Percentiles rank a stretch among this genome's conserved stretches.
phyloP scores from a whole-genome alignment of 2,113 vertebrate genomes.

The Sclerurus mexicanus region DNA sequence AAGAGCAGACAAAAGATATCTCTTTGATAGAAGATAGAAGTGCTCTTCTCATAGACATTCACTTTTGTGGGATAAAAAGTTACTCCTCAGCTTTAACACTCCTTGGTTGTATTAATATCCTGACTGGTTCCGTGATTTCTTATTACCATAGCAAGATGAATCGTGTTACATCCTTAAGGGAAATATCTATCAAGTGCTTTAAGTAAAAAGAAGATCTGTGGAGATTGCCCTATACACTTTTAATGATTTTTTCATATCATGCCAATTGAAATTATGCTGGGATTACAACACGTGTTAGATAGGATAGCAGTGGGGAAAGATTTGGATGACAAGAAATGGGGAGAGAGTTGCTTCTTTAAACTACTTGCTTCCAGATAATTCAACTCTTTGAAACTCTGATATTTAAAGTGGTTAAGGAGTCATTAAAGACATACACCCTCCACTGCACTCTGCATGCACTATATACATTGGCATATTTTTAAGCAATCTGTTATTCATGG shows the following conservation, averaged over 20 bases:
- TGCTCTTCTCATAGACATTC: not conserved
- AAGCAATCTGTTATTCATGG: not conserved
- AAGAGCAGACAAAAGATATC: not conserved
- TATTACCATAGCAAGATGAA: not conserved
- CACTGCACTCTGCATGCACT: not conserved
- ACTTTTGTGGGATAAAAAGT: not conserved
- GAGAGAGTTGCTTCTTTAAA: not conserved
- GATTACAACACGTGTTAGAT: not conserved
- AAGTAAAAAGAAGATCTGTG: not conserved
- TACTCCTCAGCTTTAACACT: not conserved
- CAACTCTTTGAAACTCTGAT: not conserved
- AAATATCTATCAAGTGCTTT: not conserved
- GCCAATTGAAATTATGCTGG: not conserved
- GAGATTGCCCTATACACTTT: not conserved
- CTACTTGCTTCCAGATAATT: not conserved
- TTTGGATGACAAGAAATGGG: not conserved
- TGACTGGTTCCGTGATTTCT: not conserved
- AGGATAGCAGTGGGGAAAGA: not conserved
- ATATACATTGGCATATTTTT: not conserved
- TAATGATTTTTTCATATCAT: not conserved
- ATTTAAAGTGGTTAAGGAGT: not conserved
- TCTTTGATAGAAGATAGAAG: no score
- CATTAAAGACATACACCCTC: not conserved
- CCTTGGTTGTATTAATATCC: not conserved
- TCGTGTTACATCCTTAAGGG: not conserved